A percentile compares a stretch with the other conserved stretches of the same genome.
These are phyloP conservation scores for Branchinecta sandiegonensis DNA, from an alignment of 2,888 invertebrate genomes.

Conservation along the genomic window DNA sequence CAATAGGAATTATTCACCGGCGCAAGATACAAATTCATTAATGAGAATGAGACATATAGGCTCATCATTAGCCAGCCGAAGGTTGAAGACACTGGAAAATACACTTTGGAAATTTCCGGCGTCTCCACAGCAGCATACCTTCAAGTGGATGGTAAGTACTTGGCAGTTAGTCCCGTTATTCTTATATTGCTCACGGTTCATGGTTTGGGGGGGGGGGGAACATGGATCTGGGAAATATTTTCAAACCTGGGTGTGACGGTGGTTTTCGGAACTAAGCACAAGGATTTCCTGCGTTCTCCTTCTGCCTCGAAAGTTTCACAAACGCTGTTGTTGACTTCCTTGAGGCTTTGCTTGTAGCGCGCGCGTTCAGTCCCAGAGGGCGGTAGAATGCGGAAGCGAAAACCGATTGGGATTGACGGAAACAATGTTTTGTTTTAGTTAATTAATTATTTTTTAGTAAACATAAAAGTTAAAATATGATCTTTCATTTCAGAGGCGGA, in stretches of 20 bases:
- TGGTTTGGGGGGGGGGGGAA: no score
- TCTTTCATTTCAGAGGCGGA: conserved; percentile 60
- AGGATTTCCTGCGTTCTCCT: no score
- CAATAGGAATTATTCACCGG: conserved; percentile 88
- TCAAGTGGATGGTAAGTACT: conserved; percentile 62
- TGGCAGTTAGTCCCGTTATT: no score
- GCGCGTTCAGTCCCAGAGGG: no score
- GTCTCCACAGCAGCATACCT: conserved; percentile 75
- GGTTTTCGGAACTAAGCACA: no score
- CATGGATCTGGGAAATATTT: no score
- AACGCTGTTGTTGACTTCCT: no score
- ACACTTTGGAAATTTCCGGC: conserved; percentile 85
- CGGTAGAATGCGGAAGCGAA: no score
- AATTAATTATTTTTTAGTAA: conserved; percentile 9
- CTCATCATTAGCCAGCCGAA: conserved; percentile 78
- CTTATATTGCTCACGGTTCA: no score
- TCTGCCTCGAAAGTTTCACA: no score
- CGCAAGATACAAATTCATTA: conserved; percentile 88
- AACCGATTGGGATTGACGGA: not conserved
- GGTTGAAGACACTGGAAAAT: conserved; percentile 93
- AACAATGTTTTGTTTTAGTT: conserved; percentile 16
- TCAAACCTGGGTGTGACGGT: no score
- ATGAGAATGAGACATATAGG: conserved; percentile 78
- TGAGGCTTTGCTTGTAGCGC: no score
- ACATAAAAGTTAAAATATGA: conserved; percentile 1